Percentiles rank a stretch among this genome's conserved stretches.
Conservation (phyloP, 2,797 vertebrate species). For the Miichthys miiuy region DNA sequence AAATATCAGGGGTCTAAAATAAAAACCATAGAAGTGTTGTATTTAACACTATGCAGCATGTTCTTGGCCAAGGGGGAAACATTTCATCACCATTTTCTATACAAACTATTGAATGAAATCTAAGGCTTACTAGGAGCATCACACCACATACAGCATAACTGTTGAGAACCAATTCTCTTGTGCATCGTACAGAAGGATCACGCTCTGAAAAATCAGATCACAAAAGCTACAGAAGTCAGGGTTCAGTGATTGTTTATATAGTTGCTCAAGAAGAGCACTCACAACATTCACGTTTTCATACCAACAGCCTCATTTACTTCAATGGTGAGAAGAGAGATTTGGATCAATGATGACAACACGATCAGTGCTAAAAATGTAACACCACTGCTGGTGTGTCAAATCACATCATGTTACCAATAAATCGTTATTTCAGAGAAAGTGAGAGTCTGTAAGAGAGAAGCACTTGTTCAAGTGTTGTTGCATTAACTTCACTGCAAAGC, state of each 20-base stretch:
- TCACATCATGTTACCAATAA: constrained; percentile 12
- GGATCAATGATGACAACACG: constrained; percentile 17
- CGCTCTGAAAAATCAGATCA: constrained; percentile 40
- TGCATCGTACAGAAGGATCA: constrained; percentile 43
- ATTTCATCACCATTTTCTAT: constrained; percentile 45
- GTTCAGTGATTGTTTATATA: constrained; percentile 37
- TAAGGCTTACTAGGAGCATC: constrained; percentile 59
- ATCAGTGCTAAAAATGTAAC: constrained; percentile 12
- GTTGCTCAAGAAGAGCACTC: constrained; percentile 26
- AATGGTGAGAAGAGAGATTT: background rate
- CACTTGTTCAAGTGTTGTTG: constrained; percentile 49
- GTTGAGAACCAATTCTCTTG: constrained; percentile 38
- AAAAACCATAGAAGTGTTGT: constrained; percentile 30
- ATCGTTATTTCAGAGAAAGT: constrained; percentile 10
- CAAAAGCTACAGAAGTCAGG: constrained; percentile 52
- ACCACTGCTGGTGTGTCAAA: constrained; percentile 26
- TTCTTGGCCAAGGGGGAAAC: constrained; percentile 41
- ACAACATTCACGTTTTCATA: constrained; percentile 56
- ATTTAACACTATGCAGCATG: constrained; percentile 57
- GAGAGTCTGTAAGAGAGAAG: constrained; percentile 51
- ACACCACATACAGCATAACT: constrained; percentile 55
- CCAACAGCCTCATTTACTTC: constrained; percentile 25
- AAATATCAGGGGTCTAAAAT: constrained; percentile 32
- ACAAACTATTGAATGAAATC: constrained; percentile 52
- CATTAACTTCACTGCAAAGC: constrained; percentile 50